Base-by-base conservation (phyloP, 1,140 invertebrate species). In the Drosophila obscura region DNA sequence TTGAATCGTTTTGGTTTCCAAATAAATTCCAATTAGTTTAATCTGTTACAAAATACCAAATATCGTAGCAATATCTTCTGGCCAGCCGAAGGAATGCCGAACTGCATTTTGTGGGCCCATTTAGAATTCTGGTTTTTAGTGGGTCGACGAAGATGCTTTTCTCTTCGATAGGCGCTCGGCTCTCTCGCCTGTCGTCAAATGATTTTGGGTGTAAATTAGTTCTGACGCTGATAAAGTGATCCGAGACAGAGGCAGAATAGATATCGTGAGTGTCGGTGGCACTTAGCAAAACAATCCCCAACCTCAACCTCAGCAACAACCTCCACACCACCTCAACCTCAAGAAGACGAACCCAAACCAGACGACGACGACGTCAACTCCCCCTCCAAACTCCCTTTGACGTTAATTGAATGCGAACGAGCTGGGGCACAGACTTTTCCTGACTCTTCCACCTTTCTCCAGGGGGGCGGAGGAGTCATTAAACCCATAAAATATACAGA, bases 351-450 rank as follows among this genome's bases (percentile, higher is more conserved):
- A 53, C 44, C 44, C 28, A 63, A 69, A 39, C 15, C 13, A 31
- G 2, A 31, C 22, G 22, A 8, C 7, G 31, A 31, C 13, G 16
- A 41, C 28, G 52, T 44, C 59, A 49, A 9, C 9, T 46, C 39
- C 31, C 48, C 45, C 44, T 19, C 19, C 19, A 19, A 31, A 49
- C 39, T 8, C 41, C 56, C 46, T 49, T 72, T 85, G 77, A 87
- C 78, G 68, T 87, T 85, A 87, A 85, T 85, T 87, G 74, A 81
- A 85, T 85, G 78, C 69, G 73, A 85, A 81, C 64, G 69, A 87
- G 81, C 82, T 67, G 68, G 22, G 50, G 64, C 80, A 79, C 57
- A 60, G 50, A 60, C 60, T 63, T 56, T 13, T 26, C 55, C 39
- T 41, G 4, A 51, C 28, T 60, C 26, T 35, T 69, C 51, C 62